Percentiles rank a stretch among this genome's conserved stretches.
phyloP scores from a whole-genome alignment of 1,140 invertebrate species.

The Lasioglossum albipes region DNA sequence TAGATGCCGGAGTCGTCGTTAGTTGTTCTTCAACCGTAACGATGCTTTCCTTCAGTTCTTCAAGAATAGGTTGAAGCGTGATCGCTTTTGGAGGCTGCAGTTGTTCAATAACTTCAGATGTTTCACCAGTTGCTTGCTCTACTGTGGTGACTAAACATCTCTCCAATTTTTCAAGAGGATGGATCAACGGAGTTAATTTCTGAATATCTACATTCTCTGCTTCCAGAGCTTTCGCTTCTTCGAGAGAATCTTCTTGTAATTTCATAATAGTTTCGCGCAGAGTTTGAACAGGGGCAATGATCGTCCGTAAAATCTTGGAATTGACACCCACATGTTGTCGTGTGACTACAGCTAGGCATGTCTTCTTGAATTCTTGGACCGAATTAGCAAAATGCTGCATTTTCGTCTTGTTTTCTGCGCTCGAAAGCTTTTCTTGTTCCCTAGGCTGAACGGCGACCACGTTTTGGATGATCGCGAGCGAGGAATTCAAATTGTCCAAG shows the following conservation, averaged over 20 bases:
- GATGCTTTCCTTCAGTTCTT: conserved; percentile 45
- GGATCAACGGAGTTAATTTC: conserved; percentile 13
- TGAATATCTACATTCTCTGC: background rate
- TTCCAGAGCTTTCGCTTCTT: conserved; percentile 23
- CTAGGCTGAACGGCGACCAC: background rate
- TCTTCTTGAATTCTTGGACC: conserved; percentile 35
- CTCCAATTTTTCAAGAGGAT: conserved; percentile 66
- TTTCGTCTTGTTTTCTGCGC: conserved; percentile 2
- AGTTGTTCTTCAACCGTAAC: conserved; percentile 38
- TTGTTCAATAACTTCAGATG: conserved; percentile 5
- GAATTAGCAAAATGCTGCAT: conserved; percentile 38
- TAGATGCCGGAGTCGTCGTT: conserved; percentile 30
- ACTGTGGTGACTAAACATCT: conserved; percentile 35
- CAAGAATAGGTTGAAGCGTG: conserved; percentile 29
- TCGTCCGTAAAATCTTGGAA: conserved; percentile 25
- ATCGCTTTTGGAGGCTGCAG: background rate
- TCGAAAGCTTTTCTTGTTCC: background rate
- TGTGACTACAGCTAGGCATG: conserved; percentile 16
- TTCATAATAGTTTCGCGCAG: conserved; percentile 41
- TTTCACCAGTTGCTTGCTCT: background rate
- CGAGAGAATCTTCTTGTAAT: conserved; percentile 28
- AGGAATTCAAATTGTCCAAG: conserved; percentile 22
- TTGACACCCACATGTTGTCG: conserved; percentile 23
- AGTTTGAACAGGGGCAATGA: conserved; percentile 37
- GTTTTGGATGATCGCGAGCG: conserved; percentile 20